phyloP scores from a whole-genome alignment of 2,888 invertebrate species.

The Philopedon plagiatum region DNA sequence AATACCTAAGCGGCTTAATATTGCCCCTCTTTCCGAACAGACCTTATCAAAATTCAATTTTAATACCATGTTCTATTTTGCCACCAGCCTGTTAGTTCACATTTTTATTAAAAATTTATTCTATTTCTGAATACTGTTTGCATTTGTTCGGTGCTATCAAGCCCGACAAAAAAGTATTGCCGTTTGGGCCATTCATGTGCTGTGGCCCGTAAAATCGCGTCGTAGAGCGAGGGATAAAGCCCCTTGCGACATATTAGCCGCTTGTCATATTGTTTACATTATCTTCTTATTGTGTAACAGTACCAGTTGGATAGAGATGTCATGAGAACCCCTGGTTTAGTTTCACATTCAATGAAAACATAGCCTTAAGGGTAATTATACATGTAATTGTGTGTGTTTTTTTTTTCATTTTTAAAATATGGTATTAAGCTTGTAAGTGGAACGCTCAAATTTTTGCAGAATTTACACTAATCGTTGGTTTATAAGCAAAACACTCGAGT shows the following conservation, averaged over 20 bases:
- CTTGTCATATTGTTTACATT: conserved; percentile 70
- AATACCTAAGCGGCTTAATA: conserved; percentile 36
- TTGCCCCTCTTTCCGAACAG: conserved; percentile 4
- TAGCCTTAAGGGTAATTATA: conserved; percentile 20
- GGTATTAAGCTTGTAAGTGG: too few species aligned
- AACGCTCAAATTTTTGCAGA: not conserved
- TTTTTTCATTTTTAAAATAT: not conserved
- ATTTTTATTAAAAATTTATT: conserved; percentile 51
- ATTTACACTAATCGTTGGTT: too few species aligned
- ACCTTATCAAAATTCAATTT: conserved; percentile 45
- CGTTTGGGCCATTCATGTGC: conserved; percentile 58
- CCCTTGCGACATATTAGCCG: conserved; percentile 67
- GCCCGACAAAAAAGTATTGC: conserved; percentile 59
- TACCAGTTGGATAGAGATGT: conserved; percentile 63
- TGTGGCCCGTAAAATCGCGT: conserved; percentile 62
- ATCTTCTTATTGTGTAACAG: conserved; percentile 64
- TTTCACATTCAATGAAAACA: conserved; percentile 21
- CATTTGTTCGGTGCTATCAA: conserved; percentile 57
- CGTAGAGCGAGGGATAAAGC: conserved; percentile 55
- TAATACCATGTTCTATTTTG: conserved; percentile 28
- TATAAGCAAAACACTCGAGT: too few species aligned
- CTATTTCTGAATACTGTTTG: conserved; percentile 53
- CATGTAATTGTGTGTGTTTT: not conserved
- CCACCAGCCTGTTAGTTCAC: conserved; percentile 34
- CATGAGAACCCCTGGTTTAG: conserved; percentile 52